phyloP scores from a whole-genome alignment of 2,797 vertebrate genomes.

The Esox lucius region DNA sequence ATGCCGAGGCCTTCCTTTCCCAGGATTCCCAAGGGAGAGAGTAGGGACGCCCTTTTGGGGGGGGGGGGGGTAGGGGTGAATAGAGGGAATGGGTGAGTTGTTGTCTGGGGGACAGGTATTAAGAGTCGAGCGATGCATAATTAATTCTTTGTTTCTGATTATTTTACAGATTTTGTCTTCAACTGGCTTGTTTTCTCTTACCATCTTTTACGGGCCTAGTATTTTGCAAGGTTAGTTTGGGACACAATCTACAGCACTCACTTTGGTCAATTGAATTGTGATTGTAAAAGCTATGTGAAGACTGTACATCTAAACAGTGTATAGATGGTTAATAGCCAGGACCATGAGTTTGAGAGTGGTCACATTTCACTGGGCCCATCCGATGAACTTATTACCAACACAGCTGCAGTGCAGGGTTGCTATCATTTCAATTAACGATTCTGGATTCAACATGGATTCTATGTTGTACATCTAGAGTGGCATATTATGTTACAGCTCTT shows the following conservation, averaged over 20 bases:
- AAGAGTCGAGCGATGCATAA: constrained; percentile 67
- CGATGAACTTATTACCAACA: no score
- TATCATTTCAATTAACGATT: no score
- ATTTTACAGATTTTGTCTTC: constrained; percentile 61
- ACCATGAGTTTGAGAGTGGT: no score
- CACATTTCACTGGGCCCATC: no score
- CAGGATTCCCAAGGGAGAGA: constrained; percentile 74
- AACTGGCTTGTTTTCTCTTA: constrained; percentile 62
- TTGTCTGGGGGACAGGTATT: constrained; percentile 65
- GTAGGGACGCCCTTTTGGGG: constrained; percentile 63
- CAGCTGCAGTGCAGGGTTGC: no score
- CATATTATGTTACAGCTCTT: neutral
- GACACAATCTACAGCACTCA: neutral
- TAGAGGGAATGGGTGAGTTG: constrained; percentile 31
- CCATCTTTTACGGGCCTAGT: constrained; percentile 15
- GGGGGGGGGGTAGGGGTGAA: constrained; percentile 21
- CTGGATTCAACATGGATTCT: no score
- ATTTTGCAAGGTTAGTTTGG: neutral
- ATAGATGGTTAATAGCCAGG: no score
- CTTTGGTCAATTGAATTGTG: neutral
- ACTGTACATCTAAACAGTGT: no score
- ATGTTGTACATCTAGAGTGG: neutral
- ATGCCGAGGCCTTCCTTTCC: constrained; percentile 76
- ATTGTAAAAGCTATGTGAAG: neutral
- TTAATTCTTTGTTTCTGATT: constrained; percentile 67